These are phyloP conservation scores for Theretra japonica DNA, from an alignment of 2,888 invertebrate species.

Conservation along the genomic window DNA sequence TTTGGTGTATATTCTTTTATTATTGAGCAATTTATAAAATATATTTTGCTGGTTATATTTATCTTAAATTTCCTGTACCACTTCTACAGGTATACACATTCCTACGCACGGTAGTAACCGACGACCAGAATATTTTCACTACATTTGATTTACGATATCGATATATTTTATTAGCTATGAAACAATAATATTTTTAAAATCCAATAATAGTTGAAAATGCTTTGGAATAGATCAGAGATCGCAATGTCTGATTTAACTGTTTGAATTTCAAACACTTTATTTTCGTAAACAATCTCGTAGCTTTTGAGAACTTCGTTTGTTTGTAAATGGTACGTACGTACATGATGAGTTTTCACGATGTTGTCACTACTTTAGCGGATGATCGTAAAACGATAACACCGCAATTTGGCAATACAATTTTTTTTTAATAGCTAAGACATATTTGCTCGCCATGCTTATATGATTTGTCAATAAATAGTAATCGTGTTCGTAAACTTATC, in stretches of 20 bases:
- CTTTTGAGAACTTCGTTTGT: slow-evolving; percentile 3
- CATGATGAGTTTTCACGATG: neutral
- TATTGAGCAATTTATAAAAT: too few species aligned
- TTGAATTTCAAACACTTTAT: slow-evolving; percentile 11
- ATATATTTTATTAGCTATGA: neutral
- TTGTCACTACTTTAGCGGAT: neutral
- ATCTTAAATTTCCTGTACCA: too few species aligned
- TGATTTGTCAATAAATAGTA: too few species aligned
- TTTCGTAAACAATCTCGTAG: neutral
- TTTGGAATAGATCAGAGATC: slow-evolving; percentile 2
- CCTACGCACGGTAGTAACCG: neutral
- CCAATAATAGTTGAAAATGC: neutral
- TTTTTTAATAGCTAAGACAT: too few species aligned
- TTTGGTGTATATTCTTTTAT: too few species aligned
- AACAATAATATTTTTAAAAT: neutral
- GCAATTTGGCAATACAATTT: neutral
- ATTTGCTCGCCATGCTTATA: too few species aligned
- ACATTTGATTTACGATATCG: neutral
- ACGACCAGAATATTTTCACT: neutral
- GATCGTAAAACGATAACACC: neutral
- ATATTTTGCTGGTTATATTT: too few species aligned
- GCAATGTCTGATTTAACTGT: neutral
- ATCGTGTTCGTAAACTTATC: too few species aligned
- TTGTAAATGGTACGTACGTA: neutral
- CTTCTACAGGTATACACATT: too few species aligned